These are phyloP conservation scores for Euclidia mi DNA, from an alignment of 2,888 invertebrate genomes.

Conservation along the genomic window DNA sequence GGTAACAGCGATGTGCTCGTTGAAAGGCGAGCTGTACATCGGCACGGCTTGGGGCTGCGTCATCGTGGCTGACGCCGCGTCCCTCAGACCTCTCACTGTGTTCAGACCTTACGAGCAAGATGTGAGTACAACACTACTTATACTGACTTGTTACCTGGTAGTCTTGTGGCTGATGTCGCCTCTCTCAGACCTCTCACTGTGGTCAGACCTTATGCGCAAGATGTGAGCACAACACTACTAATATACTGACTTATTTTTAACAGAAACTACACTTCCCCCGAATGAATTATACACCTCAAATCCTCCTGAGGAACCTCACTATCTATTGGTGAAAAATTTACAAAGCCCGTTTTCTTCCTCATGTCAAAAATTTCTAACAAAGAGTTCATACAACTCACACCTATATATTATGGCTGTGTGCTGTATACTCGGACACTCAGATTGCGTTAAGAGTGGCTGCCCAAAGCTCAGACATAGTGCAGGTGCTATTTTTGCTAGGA, in stretches of 20 bases:
- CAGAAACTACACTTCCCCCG: too few species aligned
- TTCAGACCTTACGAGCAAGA: slow-evolving; percentile 97
- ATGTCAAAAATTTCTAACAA: too few species aligned
- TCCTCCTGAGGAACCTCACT: too few species aligned
- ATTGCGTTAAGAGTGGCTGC: too few species aligned
- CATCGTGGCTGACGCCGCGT: slow-evolving; percentile 95
- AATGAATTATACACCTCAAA: too few species aligned
- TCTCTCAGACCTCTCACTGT: slow-evolving; percentile 96
- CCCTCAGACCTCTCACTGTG: slow-evolving; percentile 96
- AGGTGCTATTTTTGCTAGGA: too few species aligned
- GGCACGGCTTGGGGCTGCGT: slow-evolving; percentile 99
- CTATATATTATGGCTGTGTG: too few species aligned
- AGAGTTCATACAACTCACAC: too few species aligned
- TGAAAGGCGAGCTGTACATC: slow-evolving; percentile 94
- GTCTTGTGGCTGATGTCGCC: slow-evolving; percentile 53
- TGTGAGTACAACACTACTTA: slow-evolving; percentile 80
- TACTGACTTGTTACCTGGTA: not conserved
- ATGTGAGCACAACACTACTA: slow-evolving; percentile 86
- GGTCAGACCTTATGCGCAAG: slow-evolving; percentile 97
- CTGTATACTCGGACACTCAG: too few species aligned
- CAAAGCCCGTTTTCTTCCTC: too few species aligned
- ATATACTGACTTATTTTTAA: not conserved
- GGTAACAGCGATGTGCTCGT: slow-evolving; percentile 93
- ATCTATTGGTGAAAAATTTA: too few species aligned
- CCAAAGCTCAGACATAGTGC: too few species aligned